A percentile compares a stretch with the other conserved stretches of the same genome.
Evolutionary conservation across 2,888 invertebrate species (phyloP).

Genomic region (Gonocerus acuteangulatus): DNA sequence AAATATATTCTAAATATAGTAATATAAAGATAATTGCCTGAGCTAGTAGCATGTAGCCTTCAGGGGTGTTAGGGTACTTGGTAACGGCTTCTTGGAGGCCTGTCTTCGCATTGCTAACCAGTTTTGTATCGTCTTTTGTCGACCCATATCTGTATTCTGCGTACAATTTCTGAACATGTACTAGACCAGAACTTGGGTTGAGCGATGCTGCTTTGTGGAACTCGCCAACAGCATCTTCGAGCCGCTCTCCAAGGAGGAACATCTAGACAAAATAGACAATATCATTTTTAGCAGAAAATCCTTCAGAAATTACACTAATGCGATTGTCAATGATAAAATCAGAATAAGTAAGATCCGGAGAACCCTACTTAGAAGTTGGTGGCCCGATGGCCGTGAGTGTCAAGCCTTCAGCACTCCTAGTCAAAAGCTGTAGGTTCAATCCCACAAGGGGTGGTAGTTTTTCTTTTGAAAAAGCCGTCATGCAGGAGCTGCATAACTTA

Average conservation of each 20-base stretch:
- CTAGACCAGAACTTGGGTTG: slow-evolving; percentile 76
- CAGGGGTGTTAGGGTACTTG: slow-evolving; percentile 25
- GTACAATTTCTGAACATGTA: slow-evolving; percentile 84
- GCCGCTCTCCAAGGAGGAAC: slow-evolving; percentile 69
- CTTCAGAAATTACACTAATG: neutral
- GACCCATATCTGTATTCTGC: slow-evolving; percentile 71
- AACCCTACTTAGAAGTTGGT: no score
- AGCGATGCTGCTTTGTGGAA: slow-evolving; percentile 74
- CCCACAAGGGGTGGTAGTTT: no score
- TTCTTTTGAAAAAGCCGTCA: no score
- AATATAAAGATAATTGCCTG: no score
- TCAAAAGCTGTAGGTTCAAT: no score
- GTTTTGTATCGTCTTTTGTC: slow-evolving; percentile 52
- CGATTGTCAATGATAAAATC: neutral
- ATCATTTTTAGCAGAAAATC: neutral
- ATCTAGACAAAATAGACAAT: slow-evolving; percentile 51
- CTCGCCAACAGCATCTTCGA: slow-evolving; percentile 72
- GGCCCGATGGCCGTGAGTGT: no score
- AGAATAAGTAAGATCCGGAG: neutral
- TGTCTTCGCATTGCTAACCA: slow-evolving; percentile 57
- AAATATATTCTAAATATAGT: no score
- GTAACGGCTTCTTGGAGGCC: slow-evolving; percentile 54
- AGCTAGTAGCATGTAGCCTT: slow-evolving; percentile 31
- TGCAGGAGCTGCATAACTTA: no score
- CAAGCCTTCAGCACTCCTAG: no score